Conservation (phyloP, 2,797 vertebrate species). For the Choloepus didactylus region DNA sequence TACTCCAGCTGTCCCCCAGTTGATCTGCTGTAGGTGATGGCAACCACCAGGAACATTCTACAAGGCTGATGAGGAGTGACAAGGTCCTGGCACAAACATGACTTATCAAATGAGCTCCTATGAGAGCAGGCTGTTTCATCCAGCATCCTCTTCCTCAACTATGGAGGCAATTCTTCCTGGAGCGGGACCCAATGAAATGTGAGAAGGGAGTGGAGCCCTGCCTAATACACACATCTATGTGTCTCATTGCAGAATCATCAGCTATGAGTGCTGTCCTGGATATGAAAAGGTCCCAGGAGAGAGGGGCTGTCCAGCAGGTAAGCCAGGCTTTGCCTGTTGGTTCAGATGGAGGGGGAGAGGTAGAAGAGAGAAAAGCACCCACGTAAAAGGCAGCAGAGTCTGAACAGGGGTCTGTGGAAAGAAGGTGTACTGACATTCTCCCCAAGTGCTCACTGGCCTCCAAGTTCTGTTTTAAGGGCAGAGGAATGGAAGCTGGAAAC, state of each 20-base stretch:
- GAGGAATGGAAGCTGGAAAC: neutral
- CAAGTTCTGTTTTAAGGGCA: fast-evolving
- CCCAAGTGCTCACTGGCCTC: neutral
- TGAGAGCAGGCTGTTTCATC: fast-evolving
- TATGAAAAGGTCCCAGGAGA: constrained; percentile 96
- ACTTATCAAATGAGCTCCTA: neutral
- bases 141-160: neutral
- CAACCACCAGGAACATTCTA: neutral
- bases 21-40: neutral
- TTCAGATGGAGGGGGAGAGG: fast-evolving
- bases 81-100: neutral
- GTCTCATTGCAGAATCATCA: constrained; percentile 92
- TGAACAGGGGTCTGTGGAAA: fast-evolving
- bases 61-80: neutral
- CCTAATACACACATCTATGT: constrained; percentile 55
- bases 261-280: constrained; percentile 98
- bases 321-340: neutral
- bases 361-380: no score
- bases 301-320: constrained; percentile 96
- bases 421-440: neutral
- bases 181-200: fast-evolving
- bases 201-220: neutral
- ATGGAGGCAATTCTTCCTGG: neutral
- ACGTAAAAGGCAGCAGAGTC: neutral
- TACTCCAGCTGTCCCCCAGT: neutral